Base-by-base conservation (phyloP, 2,888 invertebrate genomes). In the Rhimphoctona megacephalus region DNA sequence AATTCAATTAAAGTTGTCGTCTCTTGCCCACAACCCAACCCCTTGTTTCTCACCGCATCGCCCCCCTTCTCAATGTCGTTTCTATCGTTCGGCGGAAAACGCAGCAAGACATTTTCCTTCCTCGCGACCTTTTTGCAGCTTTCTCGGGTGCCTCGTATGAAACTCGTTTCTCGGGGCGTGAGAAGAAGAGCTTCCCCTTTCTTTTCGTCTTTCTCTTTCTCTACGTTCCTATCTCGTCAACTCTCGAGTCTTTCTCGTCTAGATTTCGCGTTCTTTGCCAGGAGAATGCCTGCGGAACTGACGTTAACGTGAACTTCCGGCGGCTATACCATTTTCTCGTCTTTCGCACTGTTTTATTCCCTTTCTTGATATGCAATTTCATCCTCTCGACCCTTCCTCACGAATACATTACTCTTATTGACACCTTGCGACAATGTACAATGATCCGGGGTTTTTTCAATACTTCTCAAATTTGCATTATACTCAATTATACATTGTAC, bases 1-100 rank as follows among this genome's bases (percentile, higher is more conserved):
- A 89, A 89, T 90, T 88, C 89, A 88, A 90, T 90, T 89, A 89
- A 90, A 89, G 79, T 88, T 88, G 87, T 86, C 86, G 85, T 85
- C 79, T 84, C 85, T 77, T 73, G 70, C 81, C 86, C 79, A 70
- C 36, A 70, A 67, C 33, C 54, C 33, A 30, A 43, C 78, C 84
- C 81, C 67, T 85, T 84, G 79, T 87, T 83, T 78, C 84, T 46
- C 77, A 54, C 85, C 22, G 43, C 57, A 30, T 17, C 61, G 17
- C 17, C 61, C 61, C 30, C 61, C 61, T 14, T 61, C 61, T 61
- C 61, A 61, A 61, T 76, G 85, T 77, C 83, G 80, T 82, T 79
- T 57, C 61, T 52, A 66, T 78, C 82, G 82, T 87, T 76, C 70
- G 86, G 87, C 78, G 66, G 72, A 80, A 67, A 85, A 52, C 43